Base-by-base conservation (phyloP, 2,888 invertebrate species). In the Ennomos fuscantarius region DNA sequence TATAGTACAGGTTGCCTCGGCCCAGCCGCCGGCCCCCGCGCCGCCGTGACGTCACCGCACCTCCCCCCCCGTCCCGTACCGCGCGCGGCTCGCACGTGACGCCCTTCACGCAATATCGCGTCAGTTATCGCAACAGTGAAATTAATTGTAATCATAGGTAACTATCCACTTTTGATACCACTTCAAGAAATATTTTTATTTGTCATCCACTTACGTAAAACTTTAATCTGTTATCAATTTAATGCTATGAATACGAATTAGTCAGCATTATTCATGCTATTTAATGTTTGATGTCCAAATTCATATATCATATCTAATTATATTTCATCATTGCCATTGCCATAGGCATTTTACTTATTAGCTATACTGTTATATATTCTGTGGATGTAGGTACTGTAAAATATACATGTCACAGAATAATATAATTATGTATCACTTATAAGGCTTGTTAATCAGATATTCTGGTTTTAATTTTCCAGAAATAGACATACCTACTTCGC, bases 31-130 rank as follows among this genome's bases (percentile, higher is more conserved):
- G 54, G 66, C 56, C 58, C 52, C 62, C 65, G 55, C 70, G 64
- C 63, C 65, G 59, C 55, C 55, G 76, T 84, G 84, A 86, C 89
- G 87, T 87, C 86, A 86, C 78, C 64, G 66, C 65, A 63, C 41
- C 63, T 61, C 45, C 32, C 66, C 57, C 68, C 50, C 36, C 55
- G 52, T 55, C n/a, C 52, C 48, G 58, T 59, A 58, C 56, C 39
- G 35, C 48, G 55, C 64, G 65, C 64, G 48, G 62, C 70, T 67
- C 71, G 81, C 85, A 89, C 84, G 85, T 88, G 87, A 85, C 77
- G 76, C 74, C 81, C 79, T 86, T 83, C 86, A 86, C 82, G 78
- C 72, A 76, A 82, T 74, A 70, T 70, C 72, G 76, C 74, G 73
- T 76, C 66, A 74, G 73, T 72, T 73, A 74, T 72, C 70, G 77